These are phyloP conservation scores for Pelecanus crispus DNA, from an alignment of 2,113 vertebrate genomes.

Conservation along the genomic window DNA sequence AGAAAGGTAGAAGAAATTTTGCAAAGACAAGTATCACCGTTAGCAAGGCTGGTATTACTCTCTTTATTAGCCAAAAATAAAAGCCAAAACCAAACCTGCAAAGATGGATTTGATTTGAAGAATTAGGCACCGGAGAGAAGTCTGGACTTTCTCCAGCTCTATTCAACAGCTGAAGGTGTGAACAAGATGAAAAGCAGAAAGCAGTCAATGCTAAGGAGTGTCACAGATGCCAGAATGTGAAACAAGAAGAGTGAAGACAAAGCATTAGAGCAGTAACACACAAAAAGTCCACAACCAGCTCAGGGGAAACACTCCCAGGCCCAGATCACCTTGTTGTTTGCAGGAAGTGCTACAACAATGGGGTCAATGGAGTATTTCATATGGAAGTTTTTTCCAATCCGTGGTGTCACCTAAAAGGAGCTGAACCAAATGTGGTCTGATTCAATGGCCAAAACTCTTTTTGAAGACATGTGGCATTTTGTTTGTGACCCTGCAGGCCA, in stretches of 20 bases:
- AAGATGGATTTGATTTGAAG: slow-evolving; percentile 27
- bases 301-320: not conserved
- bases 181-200: slow-evolving; percentile 42
- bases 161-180: slow-evolving; percentile 30
- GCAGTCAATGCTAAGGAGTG: not conserved
- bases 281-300: not conserved
- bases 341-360: not conserved
- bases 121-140: not conserved
- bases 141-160: slow-evolving; percentile 18
- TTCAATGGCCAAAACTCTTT: not conserved
- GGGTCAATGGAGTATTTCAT: not conserved
- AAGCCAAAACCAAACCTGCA: not conserved
- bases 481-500: not conserved
- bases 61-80: slow-evolving; percentile 1
- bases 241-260: slow-evolving; percentile 13
- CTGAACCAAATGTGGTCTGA: not conserved
- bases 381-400: not conserved
- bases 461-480: not conserved
- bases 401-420: not conserved
- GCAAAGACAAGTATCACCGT: not conserved
- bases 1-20: not conserved
- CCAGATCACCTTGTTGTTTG: not conserved
- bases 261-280: not conserved
- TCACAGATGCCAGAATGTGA: slow-evolving; percentile 31
- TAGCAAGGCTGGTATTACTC: not conserved